phyloP scores from a whole-genome alignment of 1,140 invertebrate species.

The Microplitis mediator region DNA sequence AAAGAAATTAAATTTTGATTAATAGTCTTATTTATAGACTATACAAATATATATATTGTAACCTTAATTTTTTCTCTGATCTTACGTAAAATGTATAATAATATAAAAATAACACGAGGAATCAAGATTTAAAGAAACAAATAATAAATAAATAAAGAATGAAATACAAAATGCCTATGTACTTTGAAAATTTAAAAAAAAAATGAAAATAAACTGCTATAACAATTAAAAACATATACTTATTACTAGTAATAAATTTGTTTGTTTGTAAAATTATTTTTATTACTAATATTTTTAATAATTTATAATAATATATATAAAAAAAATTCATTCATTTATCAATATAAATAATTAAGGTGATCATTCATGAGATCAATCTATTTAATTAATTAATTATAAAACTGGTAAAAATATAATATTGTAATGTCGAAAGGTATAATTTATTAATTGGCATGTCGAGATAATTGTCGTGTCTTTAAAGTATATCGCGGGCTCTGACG shows the following conservation, averaged over 20 bases:
- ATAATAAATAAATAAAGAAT: neutral
- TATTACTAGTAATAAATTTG: neutral
- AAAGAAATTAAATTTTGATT: neutral
- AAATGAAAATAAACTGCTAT: constrained; percentile 11
- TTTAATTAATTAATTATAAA: neutral
- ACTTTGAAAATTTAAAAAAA: neutral
- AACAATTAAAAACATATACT: neutral
- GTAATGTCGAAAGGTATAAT: constrained; percentile 10
- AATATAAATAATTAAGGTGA: neutral
- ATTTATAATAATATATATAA: constrained; percentile 4
- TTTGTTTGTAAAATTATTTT: neutral
- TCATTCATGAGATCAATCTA: neutral
- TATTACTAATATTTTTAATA: neutral
- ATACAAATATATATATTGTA: constrained; percentile 5
- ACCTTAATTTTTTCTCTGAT: neutral
- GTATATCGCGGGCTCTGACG: constrained; percentile 52
- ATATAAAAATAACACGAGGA: neutral
- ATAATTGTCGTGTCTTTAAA: constrained; percentile 43
- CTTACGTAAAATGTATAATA: constrained; percentile 11
- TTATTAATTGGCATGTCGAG: constrained; percentile 35
- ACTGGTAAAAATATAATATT: neutral
- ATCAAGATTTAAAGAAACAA: neutral
- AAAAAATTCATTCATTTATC: constrained; percentile 25
- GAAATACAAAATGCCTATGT: constrained; percentile 8
- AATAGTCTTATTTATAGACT: constrained; percentile 8